phyloP scores from a whole-genome alignment of 2,113 vertebrate species.

The Thomomys bottae region DNA sequence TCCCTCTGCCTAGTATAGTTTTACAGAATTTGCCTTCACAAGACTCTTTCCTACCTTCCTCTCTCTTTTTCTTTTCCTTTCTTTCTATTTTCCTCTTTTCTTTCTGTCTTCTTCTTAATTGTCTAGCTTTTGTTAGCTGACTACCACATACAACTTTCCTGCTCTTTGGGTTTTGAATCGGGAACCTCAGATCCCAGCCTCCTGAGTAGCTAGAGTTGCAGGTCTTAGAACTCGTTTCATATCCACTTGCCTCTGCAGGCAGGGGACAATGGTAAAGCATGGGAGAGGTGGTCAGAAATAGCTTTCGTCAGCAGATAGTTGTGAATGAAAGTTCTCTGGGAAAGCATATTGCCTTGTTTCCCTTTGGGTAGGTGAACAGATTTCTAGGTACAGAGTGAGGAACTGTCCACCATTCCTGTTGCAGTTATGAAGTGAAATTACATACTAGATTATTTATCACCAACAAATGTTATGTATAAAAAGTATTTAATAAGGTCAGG shows the following conservation, averaged over 20 bases:
- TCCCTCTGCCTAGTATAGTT: not conserved
- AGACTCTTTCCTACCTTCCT: not conserved
- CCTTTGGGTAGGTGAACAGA: not conserved
- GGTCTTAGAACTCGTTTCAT: too few species aligned
- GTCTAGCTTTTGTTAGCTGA: not conserved
- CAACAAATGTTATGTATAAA: not conserved
- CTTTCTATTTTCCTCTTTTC: too few species aligned
- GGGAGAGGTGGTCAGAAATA: too few species aligned
- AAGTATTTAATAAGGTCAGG: not conserved
- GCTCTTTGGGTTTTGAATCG: too few species aligned
- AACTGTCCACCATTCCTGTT: not conserved
- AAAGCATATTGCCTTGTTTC: not conserved
- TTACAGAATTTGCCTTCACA: not conserved
- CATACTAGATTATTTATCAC: not conserved
- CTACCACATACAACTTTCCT: not conserved
- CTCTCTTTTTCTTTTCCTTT: too few species aligned
- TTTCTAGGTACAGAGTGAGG: not conserved
- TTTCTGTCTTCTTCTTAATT: not conserved
- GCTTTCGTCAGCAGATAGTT: too few species aligned
- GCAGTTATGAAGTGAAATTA: not conserved
- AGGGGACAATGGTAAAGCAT: not conserved
- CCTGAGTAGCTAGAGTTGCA: too few species aligned
- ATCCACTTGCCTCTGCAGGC: accelerated
- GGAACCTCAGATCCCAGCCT: too few species aligned
- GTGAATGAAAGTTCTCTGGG: not conserved